These are phyloP conservation scores for Drosophila busckii DNA, from an alignment of 1,140 invertebrate genomes.

Conservation along the genomic window DNA sequence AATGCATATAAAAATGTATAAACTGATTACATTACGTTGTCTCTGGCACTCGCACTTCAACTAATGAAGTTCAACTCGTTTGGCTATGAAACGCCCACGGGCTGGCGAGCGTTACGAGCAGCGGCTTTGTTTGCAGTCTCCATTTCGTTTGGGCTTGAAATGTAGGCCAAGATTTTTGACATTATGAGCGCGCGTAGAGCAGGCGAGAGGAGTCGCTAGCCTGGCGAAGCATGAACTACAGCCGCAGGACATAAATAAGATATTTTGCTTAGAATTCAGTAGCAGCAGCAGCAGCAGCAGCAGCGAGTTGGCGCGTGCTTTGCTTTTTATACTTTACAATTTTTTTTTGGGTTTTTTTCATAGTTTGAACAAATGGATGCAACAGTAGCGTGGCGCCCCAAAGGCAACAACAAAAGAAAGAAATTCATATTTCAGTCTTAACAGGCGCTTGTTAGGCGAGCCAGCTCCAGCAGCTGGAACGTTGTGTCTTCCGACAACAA, in stretches of 20 bases:
- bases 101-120: neutral
- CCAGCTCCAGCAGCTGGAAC: constrained; percentile 20
- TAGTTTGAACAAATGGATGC: constrained; percentile 36
- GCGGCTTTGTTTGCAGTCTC: constrained; percentile 12
- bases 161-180: constrained; percentile 68
- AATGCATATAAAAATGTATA: too few species aligned
- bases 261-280: constrained; percentile 63
- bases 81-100: neutral
- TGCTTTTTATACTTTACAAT: constrained; percentile 17
- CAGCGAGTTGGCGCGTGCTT: constrained; percentile 19
- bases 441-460: constrained; percentile 46
- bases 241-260: constrained; percentile 74
- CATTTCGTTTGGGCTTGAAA: constrained; percentile 32
- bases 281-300: constrained; percentile 3
- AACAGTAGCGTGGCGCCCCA: neutral
- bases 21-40: too few species aligned
- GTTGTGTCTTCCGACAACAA: constrained; percentile 21
- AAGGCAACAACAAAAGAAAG: constrained; percentile 47
- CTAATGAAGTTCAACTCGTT: neutral
- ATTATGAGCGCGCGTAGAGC: constrained; percentile 60
- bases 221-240: constrained; percentile 48
- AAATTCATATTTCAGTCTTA: constrained; percentile 73
- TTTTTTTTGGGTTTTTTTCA: too few species aligned
- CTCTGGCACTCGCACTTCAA: neutral
- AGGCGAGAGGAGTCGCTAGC: constrained; percentile 25